Base-by-base conservation (phyloP, 1,140 invertebrate species). In the Pseudomyrmex gracilis region DNA sequence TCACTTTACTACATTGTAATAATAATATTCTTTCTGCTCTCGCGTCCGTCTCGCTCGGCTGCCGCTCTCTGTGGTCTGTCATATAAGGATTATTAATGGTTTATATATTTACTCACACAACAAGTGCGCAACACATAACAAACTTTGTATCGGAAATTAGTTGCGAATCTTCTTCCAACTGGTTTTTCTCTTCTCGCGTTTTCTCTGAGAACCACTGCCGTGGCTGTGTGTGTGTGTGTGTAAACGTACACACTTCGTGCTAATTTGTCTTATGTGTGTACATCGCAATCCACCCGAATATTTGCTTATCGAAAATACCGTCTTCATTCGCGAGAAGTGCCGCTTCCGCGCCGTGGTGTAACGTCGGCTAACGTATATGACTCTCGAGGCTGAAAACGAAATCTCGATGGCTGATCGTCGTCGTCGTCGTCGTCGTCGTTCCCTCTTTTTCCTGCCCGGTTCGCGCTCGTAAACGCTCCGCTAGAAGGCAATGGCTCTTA, bases 41-140 rank as follows among this genome's bases (percentile, higher is more conserved):
- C 66, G 77, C 45, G 22, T 57, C 57, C n/a, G 67, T 13, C 17
- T 60, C 22, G 57, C 20, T 34, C 34, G 34, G 34, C 34, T 61
- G 55, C 45, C 53, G 60, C 47, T 61, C 3, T 34, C 34, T 34
- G 34, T 34, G 34, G 61, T 61, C n/a, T 77, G 70, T 84, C 85
- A 34, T 55, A 67, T 7, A 77, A 64, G 67, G 71, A 84, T 34
- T 87, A 87, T 87, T 78, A 77, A 85, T 60, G 58, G 68, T 87
- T 74, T 68, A 15, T 34, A 34, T 22, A 47, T 34, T 34, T 2
- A 68, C 5, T 10, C 17, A n/a, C n/a, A n/a, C n/a, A 49, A 47
- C 61, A 9, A 66, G 51, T 34, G 58, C 17, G 15, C 49, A n/a
- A n/a, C n/a, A 24, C 5, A 43, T 13, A 7, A n/a, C 9, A 7